phyloP scores from a whole-genome alignment of 2,113 vertebrate genomes.

The Peucedramus taeniatus region DNA sequence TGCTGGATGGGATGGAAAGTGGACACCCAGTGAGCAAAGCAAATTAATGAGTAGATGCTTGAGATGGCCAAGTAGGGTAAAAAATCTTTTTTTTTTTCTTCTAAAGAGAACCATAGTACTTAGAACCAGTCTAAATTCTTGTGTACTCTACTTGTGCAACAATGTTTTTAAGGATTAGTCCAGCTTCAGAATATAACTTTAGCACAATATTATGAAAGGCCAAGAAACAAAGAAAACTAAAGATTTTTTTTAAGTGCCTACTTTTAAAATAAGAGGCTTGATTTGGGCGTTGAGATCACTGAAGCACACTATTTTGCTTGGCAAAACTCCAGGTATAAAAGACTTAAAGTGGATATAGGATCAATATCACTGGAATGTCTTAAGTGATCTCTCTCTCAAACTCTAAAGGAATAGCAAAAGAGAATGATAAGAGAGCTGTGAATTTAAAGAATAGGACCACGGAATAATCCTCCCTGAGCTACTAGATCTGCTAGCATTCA shows the following conservation, averaged over 20 bases:
- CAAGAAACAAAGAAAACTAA: background rate
- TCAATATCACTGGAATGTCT: background rate
- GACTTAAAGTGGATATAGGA: background rate
- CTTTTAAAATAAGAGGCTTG: background rate
- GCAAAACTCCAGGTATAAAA: background rate
- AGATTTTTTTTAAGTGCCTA: background rate
- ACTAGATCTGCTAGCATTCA: background rate
- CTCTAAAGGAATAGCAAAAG: background rate
- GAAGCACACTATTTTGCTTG: background rate
- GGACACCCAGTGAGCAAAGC: background rate
- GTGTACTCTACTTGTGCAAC: background rate
- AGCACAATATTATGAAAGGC: background rate
- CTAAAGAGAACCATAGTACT: background rate
- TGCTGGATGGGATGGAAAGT: background rate
- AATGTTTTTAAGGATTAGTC: background rate
- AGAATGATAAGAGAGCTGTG: background rate
- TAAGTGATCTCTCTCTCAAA: background rate
- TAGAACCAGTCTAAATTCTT: background rate
- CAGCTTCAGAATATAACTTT: background rate
- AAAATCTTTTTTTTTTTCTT: background rate
- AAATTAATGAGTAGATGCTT: background rate
- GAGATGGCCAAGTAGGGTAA: background rate
- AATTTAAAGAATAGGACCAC: background rate
- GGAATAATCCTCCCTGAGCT: background rate
- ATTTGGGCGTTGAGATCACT: background rate